Percentiles rank a stretch among this genome's conserved stretches.
phyloP scores from a whole-genome alignment of 2,113 vertebrate genomes.

The Leptodactylus fuscus region DNA sequence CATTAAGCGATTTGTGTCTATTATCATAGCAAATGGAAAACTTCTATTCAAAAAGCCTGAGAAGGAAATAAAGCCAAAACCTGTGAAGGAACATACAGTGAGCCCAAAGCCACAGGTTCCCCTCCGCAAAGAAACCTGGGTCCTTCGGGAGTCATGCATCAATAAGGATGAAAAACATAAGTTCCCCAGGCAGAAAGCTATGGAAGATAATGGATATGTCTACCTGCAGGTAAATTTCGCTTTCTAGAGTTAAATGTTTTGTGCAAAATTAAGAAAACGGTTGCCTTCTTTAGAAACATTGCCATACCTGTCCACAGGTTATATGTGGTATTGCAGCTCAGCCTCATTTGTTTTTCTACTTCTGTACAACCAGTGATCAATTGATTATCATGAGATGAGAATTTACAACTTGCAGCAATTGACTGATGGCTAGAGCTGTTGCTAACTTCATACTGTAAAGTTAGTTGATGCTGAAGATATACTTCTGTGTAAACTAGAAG shows the following conservation, averaged over 20 bases:
- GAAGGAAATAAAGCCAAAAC: slow-evolving; percentile 60
- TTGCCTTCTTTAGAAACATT: not conserved
- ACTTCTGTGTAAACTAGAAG: too few species aligned
- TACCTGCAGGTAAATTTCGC: slow-evolving; percentile 75
- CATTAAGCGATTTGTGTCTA: slow-evolving; percentile 87
- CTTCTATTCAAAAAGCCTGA: slow-evolving; percentile 83
- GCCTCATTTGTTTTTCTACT: not conserved
- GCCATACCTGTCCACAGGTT: too few species aligned
- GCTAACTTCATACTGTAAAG: too few species aligned
- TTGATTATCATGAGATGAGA: too few species aligned
- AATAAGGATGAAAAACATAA: slow-evolving; percentile 51
- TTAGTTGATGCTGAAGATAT: too few species aligned
- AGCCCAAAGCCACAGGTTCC: slow-evolving; percentile 45
- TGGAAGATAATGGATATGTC: slow-evolving; percentile 78
- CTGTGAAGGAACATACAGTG: slow-evolving; percentile 50
- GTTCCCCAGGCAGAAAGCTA: slow-evolving; percentile 42
- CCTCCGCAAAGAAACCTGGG: slow-evolving; percentile 60
- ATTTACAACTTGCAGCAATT: too few species aligned
- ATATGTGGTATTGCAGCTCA: not conserved
- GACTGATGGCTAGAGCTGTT: too few species aligned
- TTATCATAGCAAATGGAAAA: slow-evolving; percentile 89
- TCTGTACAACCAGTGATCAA: too few species aligned
- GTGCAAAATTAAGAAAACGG: not conserved
- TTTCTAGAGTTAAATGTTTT: not conserved
- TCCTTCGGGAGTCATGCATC: slow-evolving; percentile 34